A percentile compares a stretch with the other conserved stretches of the same genome.
phyloP scores from a whole-genome alignment of 2,113 vertebrate genomes.

The Prunella fulvescens region DNA sequence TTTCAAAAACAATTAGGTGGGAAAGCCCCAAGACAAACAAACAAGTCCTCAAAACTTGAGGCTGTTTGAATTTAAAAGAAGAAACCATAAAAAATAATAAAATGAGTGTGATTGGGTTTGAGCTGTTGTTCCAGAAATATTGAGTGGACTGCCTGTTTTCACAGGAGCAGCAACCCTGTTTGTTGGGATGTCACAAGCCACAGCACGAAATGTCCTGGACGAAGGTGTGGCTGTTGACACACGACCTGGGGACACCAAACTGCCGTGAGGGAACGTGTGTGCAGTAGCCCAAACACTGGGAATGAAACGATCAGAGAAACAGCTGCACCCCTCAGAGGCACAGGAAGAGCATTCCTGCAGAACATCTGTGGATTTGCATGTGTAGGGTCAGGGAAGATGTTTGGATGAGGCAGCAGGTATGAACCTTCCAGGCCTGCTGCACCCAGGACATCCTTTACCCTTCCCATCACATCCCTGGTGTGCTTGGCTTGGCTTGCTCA shows the following conservation, averaged over 20 bases:
- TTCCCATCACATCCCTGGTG: background rate
- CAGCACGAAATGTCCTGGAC: background rate
- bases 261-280: accelerated
- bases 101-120: background rate
- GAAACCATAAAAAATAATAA: background rate
- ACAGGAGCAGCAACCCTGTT: background rate
- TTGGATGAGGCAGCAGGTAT: background rate
- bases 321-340: background rate
- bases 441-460: background rate
- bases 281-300: background rate
- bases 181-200: background rate
- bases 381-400: background rate
- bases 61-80: background rate
- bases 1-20: background rate
- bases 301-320: background rate
- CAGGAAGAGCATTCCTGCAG: background rate
- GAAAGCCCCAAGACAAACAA: background rate
- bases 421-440: background rate
- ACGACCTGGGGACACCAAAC: accelerated
- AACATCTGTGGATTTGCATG: background rate
- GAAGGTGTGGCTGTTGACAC: background rate
- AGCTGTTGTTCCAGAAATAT: background rate
- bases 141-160: background rate
- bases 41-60: background rate
- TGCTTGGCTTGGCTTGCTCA: background rate